A percentile compares a stretch with the other conserved stretches of the same genome.
These are phyloP conservation scores for Catajapyx aquilonaris DNA, from an alignment of 1,140 invertebrate species.

Conservation along the genomic window DNA sequence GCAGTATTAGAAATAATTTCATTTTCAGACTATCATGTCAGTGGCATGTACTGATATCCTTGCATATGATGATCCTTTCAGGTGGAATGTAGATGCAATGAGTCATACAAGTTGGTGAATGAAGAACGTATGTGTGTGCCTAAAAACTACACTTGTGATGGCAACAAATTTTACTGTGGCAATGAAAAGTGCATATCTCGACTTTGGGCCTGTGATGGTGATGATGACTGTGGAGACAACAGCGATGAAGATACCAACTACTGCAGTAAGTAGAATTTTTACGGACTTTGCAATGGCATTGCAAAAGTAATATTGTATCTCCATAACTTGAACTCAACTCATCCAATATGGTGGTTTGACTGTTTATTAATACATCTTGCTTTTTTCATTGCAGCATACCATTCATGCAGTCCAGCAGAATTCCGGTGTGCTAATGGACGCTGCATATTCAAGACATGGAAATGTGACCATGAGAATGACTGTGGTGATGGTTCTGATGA, in stretches of 20 bases:
- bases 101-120: slow-evolving; percentile 68
- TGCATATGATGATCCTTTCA: slow-evolving; percentile 12
- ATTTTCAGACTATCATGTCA: too few species aligned
- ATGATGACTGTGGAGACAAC: slow-evolving; percentile 84
- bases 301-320: slow-evolving; percentile 3
- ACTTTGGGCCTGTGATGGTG: slow-evolving; percentile 92
- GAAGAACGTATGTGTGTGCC: slow-evolving; percentile 77
- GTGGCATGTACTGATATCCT: too few species aligned
- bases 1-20: slow-evolving; percentile 5
- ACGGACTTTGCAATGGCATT: background rate
- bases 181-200: slow-evolving; percentile 88
- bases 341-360: background rate
- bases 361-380: slow-evolving; percentile 6
- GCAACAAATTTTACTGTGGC: slow-evolving; percentile 72
- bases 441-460: slow-evolving; percentile 88
- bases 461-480: slow-evolving; percentile 87
- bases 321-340: slow-evolving; percentile 3
- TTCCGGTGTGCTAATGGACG: slow-evolving; percentile 85
- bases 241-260: slow-evolving; percentile 84
- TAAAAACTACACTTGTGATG: slow-evolving; percentile 69
- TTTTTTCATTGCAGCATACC: slow-evolving; percentile 40
- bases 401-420: slow-evolving; percentile 78
- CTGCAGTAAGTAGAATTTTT: slow-evolving; percentile 39
- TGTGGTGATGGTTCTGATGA: slow-evolving; percentile 87
- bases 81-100: slow-evolving; percentile 70